Conservation (phyloP, 2,797 vertebrate genomes). For the Sebastes matsubarae region DNA sequence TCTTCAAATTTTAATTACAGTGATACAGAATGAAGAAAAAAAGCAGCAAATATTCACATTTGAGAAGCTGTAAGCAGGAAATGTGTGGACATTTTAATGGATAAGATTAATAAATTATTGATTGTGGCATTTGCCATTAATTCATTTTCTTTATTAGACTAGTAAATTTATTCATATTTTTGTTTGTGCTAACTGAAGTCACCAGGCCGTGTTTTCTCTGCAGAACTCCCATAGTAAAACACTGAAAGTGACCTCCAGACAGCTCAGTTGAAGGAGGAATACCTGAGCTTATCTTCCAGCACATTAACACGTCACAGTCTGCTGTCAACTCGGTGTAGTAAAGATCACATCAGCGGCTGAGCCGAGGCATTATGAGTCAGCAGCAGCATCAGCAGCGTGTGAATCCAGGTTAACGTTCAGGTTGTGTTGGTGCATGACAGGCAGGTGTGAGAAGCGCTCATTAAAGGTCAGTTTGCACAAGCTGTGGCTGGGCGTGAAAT, state of each 20-base stretch:
- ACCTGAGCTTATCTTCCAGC: background rate
- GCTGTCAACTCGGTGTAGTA: background rate
- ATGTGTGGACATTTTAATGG: background rate
- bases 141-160: accelerated
- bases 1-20: background rate
- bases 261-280: background rate
- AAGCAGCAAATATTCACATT: background rate
- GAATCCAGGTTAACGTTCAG: background rate
- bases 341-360: background rate
- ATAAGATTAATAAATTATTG: background rate
- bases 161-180: accelerated
- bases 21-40: background rate
- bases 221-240: background rate
- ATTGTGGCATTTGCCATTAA: background rate
- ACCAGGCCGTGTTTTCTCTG: background rate
- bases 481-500: background rate
- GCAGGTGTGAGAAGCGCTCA: background rate
- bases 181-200: background rate
- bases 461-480: background rate
- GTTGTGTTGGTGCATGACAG: background rate
- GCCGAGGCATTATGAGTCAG: background rate
- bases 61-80: background rate
- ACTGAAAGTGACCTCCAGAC: background rate
- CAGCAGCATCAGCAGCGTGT: background rate
- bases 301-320: background rate